Base-by-base conservation (phyloP, 2,888 invertebrate genomes). In the Biston betularia region DNA sequence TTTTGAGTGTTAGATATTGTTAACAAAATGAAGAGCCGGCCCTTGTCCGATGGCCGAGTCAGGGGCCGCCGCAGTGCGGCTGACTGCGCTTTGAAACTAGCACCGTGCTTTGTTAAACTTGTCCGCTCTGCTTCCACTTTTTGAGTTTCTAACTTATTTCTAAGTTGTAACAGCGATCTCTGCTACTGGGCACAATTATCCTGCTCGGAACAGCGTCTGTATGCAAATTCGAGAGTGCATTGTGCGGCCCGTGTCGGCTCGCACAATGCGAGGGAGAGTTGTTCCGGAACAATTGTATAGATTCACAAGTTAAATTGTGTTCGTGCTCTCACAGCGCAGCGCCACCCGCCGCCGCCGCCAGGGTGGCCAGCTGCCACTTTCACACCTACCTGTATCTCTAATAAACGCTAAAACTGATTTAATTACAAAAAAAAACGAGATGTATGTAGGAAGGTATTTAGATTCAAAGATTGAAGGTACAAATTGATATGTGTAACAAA, bases 161-260 rank as follows among this genome's bases (percentile, higher is more conserved):
- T 38, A 38, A 9, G 9, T 38, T n/a, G 11, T 15, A 24, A 53
- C 15, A 15, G 38, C 15, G 15, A 15, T 15, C 40, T 35, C 11
- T 7, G 42, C 11, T 50, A 56, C 57, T 63, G 66, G 44, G 5
- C 52, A 33, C 46, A 70, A 46, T 53, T 34, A 46, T 46, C 46
- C 24, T 61, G 56, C 52, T 24, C 14, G 40, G 60, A 63, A 71
- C 74, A 57, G 79, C 78, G 78, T 86, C 83, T 86, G 83, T 80
- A 89, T 88, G 86, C 83, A 88, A 88, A 88, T 87, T 87, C 82
- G 74, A 69, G 71, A 75, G 77, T 81, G 84, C 81, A 87, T 87
- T 87, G 87, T 87, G 81, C 81, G 80, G 82, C 76, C 64, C 69
- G 70, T 68, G 73, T 69, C 79, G 78, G 82, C 54, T 14, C 53